Conservation (phyloP, 2,888 invertebrate genomes). For the Aplocera efformata region DNA sequence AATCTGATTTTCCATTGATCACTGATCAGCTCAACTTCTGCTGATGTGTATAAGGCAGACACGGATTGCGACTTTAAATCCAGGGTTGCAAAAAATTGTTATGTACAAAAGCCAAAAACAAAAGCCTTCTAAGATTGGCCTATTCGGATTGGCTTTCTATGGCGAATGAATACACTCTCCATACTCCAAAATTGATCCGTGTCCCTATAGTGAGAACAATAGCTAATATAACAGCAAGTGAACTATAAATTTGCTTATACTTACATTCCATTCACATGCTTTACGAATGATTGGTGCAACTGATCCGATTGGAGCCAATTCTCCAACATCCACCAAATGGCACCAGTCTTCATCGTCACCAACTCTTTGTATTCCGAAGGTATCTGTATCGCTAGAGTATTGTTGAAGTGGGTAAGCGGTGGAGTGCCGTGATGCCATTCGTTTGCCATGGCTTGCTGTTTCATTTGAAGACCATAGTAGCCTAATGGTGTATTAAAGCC, state of each 20-base stretch:
- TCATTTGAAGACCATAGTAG: constrained; percentile 57
- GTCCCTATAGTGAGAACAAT: too few species aligned
- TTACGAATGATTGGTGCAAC: constrained; percentile 53
- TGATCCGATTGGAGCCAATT: constrained; percentile 65
- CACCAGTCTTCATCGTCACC: constrained; percentile 66
- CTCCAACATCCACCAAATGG: constrained; percentile 71
- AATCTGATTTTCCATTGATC: too few species aligned
- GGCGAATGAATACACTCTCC: too few species aligned
- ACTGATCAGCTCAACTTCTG: too few species aligned
- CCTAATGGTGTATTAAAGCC: constrained; percentile 37
- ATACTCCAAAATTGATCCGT: too few species aligned
- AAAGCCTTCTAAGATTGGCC: too few species aligned
- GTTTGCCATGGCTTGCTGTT: constrained; percentile 57
- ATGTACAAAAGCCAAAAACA: too few species aligned
- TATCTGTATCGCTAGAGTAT: constrained; percentile 56
- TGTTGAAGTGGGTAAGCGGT: constrained; percentile 53
- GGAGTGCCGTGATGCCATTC: constrained; percentile 61
- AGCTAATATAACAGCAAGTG: not conserved
- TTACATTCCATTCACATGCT: constrained; percentile 59
- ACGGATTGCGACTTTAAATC: too few species aligned
- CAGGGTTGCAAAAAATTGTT: too few species aligned
- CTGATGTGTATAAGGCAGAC: too few species aligned
- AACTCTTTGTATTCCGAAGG: constrained; percentile 54
- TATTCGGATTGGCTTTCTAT: too few species aligned
- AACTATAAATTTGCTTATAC: constrained; percentile 10